These are phyloP conservation scores for Eleginops maclovinus DNA, from an alignment of 2,113 vertebrate species.

Conservation along the genomic window DNA sequence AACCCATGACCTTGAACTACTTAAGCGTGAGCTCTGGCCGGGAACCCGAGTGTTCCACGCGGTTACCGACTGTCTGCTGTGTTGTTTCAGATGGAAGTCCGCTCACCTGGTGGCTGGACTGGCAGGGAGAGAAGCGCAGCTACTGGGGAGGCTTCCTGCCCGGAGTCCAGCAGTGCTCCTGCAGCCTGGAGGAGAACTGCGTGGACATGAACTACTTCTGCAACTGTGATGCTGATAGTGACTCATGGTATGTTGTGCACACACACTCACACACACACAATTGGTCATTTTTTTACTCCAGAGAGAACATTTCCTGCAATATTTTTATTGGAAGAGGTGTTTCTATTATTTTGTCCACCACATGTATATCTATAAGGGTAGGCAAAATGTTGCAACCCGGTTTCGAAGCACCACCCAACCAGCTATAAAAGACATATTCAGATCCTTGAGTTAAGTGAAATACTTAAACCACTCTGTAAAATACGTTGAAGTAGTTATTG, in stretches of 20 bases:
- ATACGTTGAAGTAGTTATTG: no score
- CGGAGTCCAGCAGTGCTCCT: constrained; percentile 93
- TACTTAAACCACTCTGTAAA: no score
- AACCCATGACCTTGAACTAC: constrained; percentile 34
- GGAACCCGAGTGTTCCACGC: no score
- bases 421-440: no score
- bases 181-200: constrained; percentile 96
- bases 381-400: no score
- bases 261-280: not conserved
- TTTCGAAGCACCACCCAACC: no score
- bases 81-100: constrained; percentile 89
- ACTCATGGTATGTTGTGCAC: constrained; percentile 86
- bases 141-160: constrained; percentile 96
- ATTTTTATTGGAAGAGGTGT: not conserved
- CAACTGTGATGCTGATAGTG: constrained; percentile 94
- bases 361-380: no score
- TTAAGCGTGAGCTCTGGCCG: not conserved
- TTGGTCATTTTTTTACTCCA: no score
- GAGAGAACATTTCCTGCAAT: no score
- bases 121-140: constrained; percentile 88
- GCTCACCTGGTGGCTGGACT: constrained; percentile 96
- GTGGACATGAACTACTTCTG: constrained; percentile 95
- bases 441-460: no score
- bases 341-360: not conserved
- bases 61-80: constrained; percentile 22